phyloP scores from a whole-genome alignment of 2,113 vertebrate species.

The Neotoma lepida region DNA sequence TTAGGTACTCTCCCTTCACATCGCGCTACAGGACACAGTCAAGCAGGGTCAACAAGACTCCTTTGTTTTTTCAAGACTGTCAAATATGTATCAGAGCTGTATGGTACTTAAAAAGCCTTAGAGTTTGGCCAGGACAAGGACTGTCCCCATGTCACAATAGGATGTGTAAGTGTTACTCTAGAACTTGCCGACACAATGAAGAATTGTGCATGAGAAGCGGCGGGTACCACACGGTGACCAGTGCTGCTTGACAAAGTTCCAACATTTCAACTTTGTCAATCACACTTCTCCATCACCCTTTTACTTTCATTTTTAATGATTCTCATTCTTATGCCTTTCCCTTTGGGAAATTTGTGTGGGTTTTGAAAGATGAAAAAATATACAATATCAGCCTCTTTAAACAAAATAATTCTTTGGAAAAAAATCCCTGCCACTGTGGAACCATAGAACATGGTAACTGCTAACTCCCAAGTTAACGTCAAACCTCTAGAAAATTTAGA shows the following conservation, averaged over 20 bases:
- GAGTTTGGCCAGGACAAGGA: not conserved
- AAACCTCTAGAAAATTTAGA: not conserved
- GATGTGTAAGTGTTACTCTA: not conserved
- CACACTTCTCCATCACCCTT: not conserved
- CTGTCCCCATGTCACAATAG: not conserved
- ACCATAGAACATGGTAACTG: not conserved
- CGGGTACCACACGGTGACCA: too few relatives aligned
- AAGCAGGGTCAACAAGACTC: not conserved
- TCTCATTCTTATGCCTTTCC: too few relatives aligned
- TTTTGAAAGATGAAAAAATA: not conserved
- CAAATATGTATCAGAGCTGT: not conserved
- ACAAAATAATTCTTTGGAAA: not conserved
- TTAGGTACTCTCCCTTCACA: constrained; percentile 6
- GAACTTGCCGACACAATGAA: not conserved
- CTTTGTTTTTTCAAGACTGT: not conserved
- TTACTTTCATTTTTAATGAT: not conserved
- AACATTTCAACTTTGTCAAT: not conserved
- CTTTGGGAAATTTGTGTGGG: not conserved
- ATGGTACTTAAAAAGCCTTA: not conserved
- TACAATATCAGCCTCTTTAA: not conserved
- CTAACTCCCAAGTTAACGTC: not conserved
- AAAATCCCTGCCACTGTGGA: not conserved
- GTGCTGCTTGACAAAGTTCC: not conserved
- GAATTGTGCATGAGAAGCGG: not conserved
- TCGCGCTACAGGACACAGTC: not conserved